Percentiles rank a stretch among this genome's conserved stretches.
phyloP scores from a whole-genome alignment of 2,888 invertebrate species.

The Boloria selene region DNA sequence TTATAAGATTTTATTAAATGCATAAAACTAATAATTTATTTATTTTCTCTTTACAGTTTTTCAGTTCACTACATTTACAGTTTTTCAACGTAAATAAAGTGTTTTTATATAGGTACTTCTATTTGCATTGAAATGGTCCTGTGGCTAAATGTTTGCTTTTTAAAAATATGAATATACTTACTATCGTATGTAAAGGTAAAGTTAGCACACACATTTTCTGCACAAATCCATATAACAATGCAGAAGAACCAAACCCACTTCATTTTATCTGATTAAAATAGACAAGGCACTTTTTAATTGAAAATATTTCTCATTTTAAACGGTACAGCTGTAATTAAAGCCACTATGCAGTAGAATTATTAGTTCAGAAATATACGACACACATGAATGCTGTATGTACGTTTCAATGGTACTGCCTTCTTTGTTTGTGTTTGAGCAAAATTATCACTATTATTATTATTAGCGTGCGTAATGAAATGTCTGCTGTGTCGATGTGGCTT shows the following conservation, averaged over 20 bases:
- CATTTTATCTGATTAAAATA: slow-evolving; percentile 40
- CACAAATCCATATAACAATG: slow-evolving; percentile 29
- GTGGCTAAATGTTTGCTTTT: background rate
- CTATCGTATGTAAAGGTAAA: slow-evolving; percentile 53
- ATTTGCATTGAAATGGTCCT: too few relatives aligned
- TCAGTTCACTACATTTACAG: too few relatives aligned
- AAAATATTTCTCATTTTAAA: slow-evolving; percentile 36
- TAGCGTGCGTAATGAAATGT: background rate
- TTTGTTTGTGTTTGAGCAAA: background rate
- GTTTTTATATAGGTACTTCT: too few relatives aligned
- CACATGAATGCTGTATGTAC: slow-evolving; percentile 36
- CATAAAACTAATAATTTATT: too few relatives aligned
- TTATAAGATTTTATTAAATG: too few relatives aligned
- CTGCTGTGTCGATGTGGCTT: too few relatives aligned
- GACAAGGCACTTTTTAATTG: slow-evolving; percentile 31
- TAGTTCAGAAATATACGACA: slow-evolving; percentile 41
- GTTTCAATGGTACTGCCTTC: slow-evolving; percentile 28
- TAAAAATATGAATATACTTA: slow-evolving; percentile 40
- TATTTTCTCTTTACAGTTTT: too few relatives aligned
- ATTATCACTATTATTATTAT: slow-evolving; percentile 3
- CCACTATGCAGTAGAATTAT: slow-evolving; percentile 37
- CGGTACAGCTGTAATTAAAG: slow-evolving; percentile 35
- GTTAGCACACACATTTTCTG: slow-evolving; percentile 37
- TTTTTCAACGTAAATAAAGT: too few relatives aligned
- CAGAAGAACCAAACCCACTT: slow-evolving; percentile 40